These are phyloP conservation scores for Mionectes macconnelli DNA, from an alignment of 2,113 vertebrate species.

Conservation along the genomic window DNA sequence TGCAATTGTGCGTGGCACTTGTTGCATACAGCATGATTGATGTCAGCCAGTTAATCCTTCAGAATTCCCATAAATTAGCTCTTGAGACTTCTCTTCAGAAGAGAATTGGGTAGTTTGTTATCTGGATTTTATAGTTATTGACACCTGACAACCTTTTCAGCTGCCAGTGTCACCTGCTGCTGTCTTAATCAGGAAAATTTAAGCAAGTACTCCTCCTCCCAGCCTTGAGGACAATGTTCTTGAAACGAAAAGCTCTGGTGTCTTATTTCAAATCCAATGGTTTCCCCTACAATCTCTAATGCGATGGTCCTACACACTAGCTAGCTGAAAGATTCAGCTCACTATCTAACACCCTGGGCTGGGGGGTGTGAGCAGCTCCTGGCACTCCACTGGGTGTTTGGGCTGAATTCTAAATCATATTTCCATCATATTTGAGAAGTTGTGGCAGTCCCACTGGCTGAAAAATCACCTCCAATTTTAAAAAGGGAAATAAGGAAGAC, in stretches of 20 bases:
- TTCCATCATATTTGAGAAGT: neutral
- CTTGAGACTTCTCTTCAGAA: neutral
- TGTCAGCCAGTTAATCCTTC: neutral
- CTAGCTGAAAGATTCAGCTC: neutral
- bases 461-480: neutral
- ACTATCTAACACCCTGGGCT: neutral
- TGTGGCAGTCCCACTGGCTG: neutral
- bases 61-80: neutral
- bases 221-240: neutral
- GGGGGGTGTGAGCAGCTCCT: neutral
- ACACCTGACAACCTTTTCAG: neutral
- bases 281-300: neutral
- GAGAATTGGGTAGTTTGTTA: neutral
- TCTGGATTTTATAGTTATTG: neutral
- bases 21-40: neutral
- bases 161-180: neutral
- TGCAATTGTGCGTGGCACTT: neutral
- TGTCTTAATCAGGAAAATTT: neutral
- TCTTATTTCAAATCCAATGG: neutral
- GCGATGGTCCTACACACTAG: neutral
- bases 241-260: neutral
- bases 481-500: neutral
- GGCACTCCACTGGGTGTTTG: accelerated
- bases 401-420: neutral
- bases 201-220: neutral